These are phyloP conservation scores for Zaprionus capensis DNA, from an alignment of 1,140 invertebrate genomes.

Conservation along the genomic window DNA sequence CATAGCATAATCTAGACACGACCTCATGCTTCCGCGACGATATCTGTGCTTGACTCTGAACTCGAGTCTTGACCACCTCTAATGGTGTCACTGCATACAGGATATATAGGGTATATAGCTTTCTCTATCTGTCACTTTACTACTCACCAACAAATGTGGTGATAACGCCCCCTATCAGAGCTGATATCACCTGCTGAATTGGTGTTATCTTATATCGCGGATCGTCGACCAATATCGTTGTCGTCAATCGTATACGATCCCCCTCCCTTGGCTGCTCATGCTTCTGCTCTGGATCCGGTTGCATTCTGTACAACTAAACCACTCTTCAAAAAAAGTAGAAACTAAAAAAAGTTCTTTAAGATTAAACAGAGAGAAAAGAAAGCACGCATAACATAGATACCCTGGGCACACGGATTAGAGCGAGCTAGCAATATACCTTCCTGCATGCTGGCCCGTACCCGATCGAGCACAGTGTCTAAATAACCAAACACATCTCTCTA, in stretches of 20 bases:
- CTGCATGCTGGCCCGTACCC: background rate
- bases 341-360: background rate
- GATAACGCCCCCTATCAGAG: slow-evolving; percentile 94
- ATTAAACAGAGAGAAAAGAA: background rate
- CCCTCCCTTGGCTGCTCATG: background rate
- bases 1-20: slow-evolving; percentile 95
- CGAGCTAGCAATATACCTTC: slow-evolving; percentile 7
- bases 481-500: background rate
- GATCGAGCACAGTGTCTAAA: background rate
- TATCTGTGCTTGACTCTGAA: slow-evolving; percentile 97
- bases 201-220: slow-evolving; percentile 91
- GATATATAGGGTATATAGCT: background rate
- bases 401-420: slow-evolving; percentile 15
- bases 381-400: slow-evolving; percentile 14
- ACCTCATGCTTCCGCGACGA: slow-evolving; percentile 92
- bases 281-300: slow-evolving; percentile 9
- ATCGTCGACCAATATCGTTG: slow-evolving; percentile 85
- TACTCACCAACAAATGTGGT: slow-evolving; percentile 94
- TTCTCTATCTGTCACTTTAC: background rate
- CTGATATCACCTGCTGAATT: slow-evolving; percentile 94
- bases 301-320: slow-evolving; percentile 37
- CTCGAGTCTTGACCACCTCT: slow-evolving; percentile 98
- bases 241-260: slow-evolving; percentile 37
- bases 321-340: background rate
- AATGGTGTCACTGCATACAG: slow-evolving; percentile 94